Evolutionary conservation across 1,140 invertebrate genomes (phyloP), one percentile per base, ranked within the genome.

Genomic region (Mactra quadrangularis): DNA sequence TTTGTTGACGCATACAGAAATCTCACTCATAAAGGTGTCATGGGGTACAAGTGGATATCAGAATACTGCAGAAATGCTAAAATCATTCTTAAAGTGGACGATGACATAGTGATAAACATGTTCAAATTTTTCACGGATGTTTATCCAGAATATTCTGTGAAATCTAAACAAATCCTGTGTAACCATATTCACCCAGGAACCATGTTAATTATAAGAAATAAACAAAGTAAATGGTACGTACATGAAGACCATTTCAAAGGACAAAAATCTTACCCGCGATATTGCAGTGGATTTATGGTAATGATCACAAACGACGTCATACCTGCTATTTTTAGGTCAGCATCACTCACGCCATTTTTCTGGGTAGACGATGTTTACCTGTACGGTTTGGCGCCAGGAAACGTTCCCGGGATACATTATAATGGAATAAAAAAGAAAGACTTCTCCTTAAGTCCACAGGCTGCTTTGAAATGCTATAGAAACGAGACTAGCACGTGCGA

Each of bases 1-100:
- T 92, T 92, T 71, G 41, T 87, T 7, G 92, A 92, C 77, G 87
- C 88, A 0, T 91, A 92, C 62, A 86, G 86, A 60, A 92, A 92
- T 75, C 74, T 91, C 1, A 92, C 91, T 3, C 84, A 89, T 41
- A 92, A 92, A 72, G 97, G 98, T 87, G 95, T 96, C 1, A 96
- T 96, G 95, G 95, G 95, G 6, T 94, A 97, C 33, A 96, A 96
- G 89, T 97, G 96, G 95, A 95, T 95, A 62, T 94, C 95, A 11
- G 95, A 96, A 91, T 94, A 95, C 91, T 95, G 93, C 89, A 88
- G 86, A 85, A 94, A 94, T 87, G 96, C 96, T 11, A 85, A 82
- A 83, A 92, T 91, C 78, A 74, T 94, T 29, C 74, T 94, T n/a
- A 94, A 94, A 87, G 89, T 92, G 6, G 94, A 94, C 38, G 82